These are phyloP conservation scores for Reticulitermes lucifugus DNA, from an alignment of 2,888 invertebrate genomes.

Conservation along the genomic window DNA sequence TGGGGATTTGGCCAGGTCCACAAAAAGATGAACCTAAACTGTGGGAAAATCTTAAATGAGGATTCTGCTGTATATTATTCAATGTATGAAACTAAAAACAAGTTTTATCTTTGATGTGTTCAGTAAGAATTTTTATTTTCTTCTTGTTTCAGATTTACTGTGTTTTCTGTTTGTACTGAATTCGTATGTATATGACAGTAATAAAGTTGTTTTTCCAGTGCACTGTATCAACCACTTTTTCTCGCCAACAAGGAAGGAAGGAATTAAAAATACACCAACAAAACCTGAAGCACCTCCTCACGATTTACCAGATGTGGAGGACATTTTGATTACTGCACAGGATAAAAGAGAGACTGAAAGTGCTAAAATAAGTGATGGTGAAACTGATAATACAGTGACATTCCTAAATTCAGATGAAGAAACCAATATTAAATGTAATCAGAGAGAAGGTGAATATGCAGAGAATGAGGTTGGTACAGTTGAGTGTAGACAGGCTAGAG, in stretches of 20 bases:
- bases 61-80: too few relatives aligned
- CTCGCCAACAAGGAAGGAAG: background rate
- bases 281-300: background rate
- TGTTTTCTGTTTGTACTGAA: too few relatives aligned
- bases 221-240: conserved; percentile 5
- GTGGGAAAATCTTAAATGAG: too few relatives aligned
- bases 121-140: too few relatives aligned
- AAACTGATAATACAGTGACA: background rate
- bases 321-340: background rate
- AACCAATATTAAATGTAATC: background rate
- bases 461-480: background rate
- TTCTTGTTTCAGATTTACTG: too few relatives aligned
- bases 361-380: background rate
- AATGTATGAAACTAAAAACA: too few relatives aligned
- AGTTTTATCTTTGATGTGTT: too few relatives aligned
- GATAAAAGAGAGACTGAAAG: background rate
- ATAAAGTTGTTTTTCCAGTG: conserved; percentile 16
- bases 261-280: background rate
- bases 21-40: too few relatives aligned
- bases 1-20: too few relatives aligned
- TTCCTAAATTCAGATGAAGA: background rate
- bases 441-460: background rate
- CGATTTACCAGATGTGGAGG: background rate
- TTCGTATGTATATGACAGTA: too few relatives aligned
- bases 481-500: background rate